Conservation (phyloP, 2,888 invertebrate genomes). For the Hemistola chrysoprasaria region DNA sequence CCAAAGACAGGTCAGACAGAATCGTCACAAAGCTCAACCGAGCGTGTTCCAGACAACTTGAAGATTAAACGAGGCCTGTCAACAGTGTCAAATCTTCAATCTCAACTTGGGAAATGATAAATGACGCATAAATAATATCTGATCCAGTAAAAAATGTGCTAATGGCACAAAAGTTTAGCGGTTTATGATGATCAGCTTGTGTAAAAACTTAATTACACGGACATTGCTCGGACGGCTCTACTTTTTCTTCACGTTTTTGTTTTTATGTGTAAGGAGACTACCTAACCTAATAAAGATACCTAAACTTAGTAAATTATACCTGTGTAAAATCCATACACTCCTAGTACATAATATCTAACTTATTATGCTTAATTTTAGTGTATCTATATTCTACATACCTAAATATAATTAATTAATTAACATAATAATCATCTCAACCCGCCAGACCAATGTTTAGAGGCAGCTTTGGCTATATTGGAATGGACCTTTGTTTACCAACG, state of each 20-base stretch:
- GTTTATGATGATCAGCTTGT: constrained; percentile 20
- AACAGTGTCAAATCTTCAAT: constrained; percentile 60
- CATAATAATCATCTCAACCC: too few species aligned
- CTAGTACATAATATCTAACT: too few species aligned
- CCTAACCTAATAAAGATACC: too few species aligned
- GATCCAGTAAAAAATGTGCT: constrained; percentile 48
- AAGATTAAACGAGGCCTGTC: constrained; percentile 63
- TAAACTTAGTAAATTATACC: too few species aligned
- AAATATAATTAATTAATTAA: too few species aligned
- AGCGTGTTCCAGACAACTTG: constrained; percentile 57
- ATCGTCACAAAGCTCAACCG: constrained; percentile 21
- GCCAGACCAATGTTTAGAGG: too few species aligned
- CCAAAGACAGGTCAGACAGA: constrained; percentile 22
- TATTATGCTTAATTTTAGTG: too few species aligned
- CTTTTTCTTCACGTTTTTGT: background rate
- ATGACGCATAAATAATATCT: constrained; percentile 57
- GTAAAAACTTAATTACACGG: constrained; percentile 6
- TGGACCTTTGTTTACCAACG: too few species aligned
- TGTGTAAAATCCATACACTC: too few species aligned
- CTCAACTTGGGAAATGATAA: constrained; percentile 56
- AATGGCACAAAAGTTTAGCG: constrained; percentile 41
- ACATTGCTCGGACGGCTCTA: background rate
- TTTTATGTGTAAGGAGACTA: too few species aligned
- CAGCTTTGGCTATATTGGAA: too few species aligned
- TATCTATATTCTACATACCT: too few species aligned